Evolutionary conservation across 2,888 invertebrate genomes (phyloP).

Genomic region (Dynastes maya): DNA sequence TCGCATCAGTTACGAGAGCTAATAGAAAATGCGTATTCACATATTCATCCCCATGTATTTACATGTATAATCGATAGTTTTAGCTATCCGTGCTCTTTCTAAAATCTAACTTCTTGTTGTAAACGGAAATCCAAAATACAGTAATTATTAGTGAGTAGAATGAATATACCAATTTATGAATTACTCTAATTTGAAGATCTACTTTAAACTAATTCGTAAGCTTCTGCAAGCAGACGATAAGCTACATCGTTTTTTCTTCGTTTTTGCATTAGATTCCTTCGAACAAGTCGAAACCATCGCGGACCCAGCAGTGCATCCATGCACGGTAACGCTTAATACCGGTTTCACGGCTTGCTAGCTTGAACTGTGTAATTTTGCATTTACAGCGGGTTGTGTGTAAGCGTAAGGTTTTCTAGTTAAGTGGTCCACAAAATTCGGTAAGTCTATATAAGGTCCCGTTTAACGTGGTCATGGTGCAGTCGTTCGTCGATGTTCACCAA

Average conservation of each 20-base stretch:
- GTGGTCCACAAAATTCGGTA: conserved; percentile 77
- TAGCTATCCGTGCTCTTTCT: too few species aligned
- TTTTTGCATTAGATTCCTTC: neutral
- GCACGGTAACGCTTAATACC: conserved; percentile 69
- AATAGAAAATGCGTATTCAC: too few species aligned
- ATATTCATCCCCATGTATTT: too few species aligned
- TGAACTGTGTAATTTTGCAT: conserved; percentile 77
- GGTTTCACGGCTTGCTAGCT: conserved; percentile 75
- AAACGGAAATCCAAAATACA: too few species aligned
- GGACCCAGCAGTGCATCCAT: conserved; percentile 68
- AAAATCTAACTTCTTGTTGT: too few species aligned
- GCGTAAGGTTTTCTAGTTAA: conserved; percentile 77
- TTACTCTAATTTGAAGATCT: too few species aligned
- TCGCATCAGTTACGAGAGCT: too few species aligned
- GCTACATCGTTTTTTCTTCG: neutral
- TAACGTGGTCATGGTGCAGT: conserved; percentile 63
- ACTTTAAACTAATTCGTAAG: too few species aligned
- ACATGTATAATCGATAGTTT: too few species aligned
- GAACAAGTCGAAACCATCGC: conserved; percentile 52
- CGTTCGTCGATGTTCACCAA: conserved; percentile 58
- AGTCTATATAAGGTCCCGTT: conserved; percentile 73
- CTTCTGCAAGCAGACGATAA: too few species aligned
- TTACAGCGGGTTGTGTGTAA: conserved; percentile 71
- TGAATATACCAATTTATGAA: too few species aligned
- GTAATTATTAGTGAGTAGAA: too few species aligned